phyloP scores from a whole-genome alignment of 1,140 invertebrate genomes.

The Musca vetustissima region DNA sequence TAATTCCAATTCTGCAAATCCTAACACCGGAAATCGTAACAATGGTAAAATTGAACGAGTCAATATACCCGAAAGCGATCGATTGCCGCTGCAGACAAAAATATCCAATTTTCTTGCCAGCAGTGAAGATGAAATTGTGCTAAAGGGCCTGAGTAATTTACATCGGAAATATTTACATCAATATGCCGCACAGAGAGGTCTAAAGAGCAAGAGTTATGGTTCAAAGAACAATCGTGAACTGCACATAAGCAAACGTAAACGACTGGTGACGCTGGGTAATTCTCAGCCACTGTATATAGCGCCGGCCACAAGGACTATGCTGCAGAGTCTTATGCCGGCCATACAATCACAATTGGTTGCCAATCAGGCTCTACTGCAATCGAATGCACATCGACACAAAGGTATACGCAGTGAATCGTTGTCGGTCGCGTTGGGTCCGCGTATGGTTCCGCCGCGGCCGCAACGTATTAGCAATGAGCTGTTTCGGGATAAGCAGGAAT shows the following conservation, averaged over 20 bases:
- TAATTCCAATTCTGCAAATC: background rate
- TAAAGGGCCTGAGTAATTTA: conserved; percentile 29
- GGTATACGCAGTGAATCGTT: conserved; percentile 24
- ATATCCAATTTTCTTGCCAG: conserved; percentile 35
- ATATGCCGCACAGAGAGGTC: conserved; percentile 33
- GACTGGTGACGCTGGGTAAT: conserved; percentile 12
- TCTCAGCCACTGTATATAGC: conserved; percentile 1
- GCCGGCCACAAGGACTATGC: background rate
- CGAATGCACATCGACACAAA: conserved; percentile 18
- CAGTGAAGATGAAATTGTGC: conserved; percentile 18
- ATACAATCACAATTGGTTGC: conserved; percentile 13
- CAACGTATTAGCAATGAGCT: conserved; percentile 20
- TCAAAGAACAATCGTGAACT: conserved; percentile 32
- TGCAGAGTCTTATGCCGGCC: conserved; percentile 9
- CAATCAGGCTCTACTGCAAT: background rate
- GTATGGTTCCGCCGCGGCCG: conserved; percentile 27
- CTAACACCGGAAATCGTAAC: background rate
- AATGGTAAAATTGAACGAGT: background rate
- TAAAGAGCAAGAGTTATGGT: conserved; percentile 39
- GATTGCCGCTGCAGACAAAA: conserved; percentile 26
- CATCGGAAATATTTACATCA: conserved; percentile 38
- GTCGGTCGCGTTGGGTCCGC: conserved; percentile 18
- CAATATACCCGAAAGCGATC: conserved; percentile 23
- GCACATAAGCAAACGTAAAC: conserved; percentile 30
- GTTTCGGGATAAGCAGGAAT: conserved; percentile 25